phyloP scores from a whole-genome alignment of 1,140 invertebrate genomes.

The Colletes latitarsis region DNA sequence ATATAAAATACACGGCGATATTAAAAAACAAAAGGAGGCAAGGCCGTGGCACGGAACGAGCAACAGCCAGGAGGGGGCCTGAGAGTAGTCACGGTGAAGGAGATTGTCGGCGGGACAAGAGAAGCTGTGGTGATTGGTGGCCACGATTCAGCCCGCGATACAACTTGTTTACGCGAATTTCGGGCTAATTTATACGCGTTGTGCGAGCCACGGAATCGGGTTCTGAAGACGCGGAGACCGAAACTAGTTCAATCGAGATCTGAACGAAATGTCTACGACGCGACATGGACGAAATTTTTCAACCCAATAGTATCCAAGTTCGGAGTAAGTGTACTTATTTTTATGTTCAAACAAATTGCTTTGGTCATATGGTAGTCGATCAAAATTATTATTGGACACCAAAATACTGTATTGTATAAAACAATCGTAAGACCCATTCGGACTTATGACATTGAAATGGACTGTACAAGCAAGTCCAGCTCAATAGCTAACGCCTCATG shows the following conservation, averaged over 20 bases:
- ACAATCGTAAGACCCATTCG: too few relatives aligned
- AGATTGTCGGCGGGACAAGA: conserved; percentile 52
- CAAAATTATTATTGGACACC: too few relatives aligned
- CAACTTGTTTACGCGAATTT: conserved; percentile 63
- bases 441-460: too few relatives aligned
- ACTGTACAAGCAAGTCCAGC: too few relatives aligned
- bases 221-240: background rate
- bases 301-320: too few relatives aligned
- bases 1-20: conserved; percentile 78
- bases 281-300: background rate
- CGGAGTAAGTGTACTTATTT: too few relatives aligned
- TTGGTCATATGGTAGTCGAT: too few relatives aligned
- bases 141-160: conserved; percentile 58
- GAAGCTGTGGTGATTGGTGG: conserved; percentile 56
- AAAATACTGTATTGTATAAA: too few relatives aligned
- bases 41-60: conserved; percentile 26
- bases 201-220: conserved; percentile 23
- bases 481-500: too few relatives aligned
- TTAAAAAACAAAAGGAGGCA: conserved; percentile 70
- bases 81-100: conserved; percentile 23
- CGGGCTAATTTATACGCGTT: conserved; percentile 60
- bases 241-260: conserved; percentile 32
- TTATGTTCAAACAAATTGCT: too few relatives aligned
- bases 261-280: background rate
- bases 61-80: background rate